Evolutionary conservation across 1,140 invertebrate genomes (phyloP).

Genomic region (Micrasema minimum): DNA sequence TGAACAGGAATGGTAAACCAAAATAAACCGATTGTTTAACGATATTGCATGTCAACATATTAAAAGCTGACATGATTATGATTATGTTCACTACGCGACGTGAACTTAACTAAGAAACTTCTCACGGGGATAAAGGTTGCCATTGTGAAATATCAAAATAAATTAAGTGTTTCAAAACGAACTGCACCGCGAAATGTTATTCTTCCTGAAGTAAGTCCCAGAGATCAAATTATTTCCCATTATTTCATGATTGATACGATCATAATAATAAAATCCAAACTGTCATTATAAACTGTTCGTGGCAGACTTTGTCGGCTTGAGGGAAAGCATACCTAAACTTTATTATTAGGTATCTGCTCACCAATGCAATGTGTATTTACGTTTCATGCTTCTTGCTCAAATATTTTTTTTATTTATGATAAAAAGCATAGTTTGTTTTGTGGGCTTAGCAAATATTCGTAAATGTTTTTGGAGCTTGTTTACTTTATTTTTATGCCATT

Average conservation of each 20-base stretch:
- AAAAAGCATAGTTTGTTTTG: too few species aligned
- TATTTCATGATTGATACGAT: neutral
- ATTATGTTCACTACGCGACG: neutral
- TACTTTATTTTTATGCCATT: too few species aligned
- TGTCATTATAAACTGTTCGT: neutral
- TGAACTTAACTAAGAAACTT: neutral
- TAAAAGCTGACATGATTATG: too few species aligned
- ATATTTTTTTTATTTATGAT: too few species aligned
- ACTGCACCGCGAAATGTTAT: neutral
- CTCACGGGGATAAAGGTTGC: conserved; percentile 21
- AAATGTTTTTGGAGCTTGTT: too few species aligned
- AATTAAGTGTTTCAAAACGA: conserved; percentile 11
- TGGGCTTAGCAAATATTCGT: too few species aligned
- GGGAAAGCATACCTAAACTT: neutral
- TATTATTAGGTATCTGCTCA: too few species aligned
- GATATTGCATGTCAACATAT: too few species aligned
- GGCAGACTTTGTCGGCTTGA: neutral
- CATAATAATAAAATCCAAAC: neutral
- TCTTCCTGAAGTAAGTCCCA: neutral
- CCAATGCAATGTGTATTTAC: too few species aligned
- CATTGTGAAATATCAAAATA: conserved; percentile 8
- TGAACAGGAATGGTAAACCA: too few species aligned
- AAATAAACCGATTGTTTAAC: too few species aligned
- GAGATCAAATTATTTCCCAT: neutral
- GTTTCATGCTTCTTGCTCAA: too few species aligned